Conservation (phyloP, 1,140 invertebrate species). For the Pseudachorutes palmiensis region DNA sequence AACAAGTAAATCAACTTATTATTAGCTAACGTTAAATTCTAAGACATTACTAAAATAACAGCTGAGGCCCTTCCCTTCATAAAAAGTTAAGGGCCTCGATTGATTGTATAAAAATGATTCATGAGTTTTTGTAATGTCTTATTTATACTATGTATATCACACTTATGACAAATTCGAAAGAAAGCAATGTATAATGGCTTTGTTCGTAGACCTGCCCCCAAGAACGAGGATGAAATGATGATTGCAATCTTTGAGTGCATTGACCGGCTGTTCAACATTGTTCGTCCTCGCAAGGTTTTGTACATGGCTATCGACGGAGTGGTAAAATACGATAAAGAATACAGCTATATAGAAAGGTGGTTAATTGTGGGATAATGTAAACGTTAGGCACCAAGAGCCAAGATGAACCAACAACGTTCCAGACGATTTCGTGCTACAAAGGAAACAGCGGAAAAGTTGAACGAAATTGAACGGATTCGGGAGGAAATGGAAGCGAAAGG, state of each 20-base stretch:
- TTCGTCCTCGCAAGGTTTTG: slow-evolving; percentile 84
- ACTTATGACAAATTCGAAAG: no score
- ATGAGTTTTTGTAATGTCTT: no score
- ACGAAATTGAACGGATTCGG: slow-evolving; percentile 71
- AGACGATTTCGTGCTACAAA: slow-evolving; percentile 93
- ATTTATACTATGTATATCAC: not conserved
- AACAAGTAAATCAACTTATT: slow-evolving; percentile 59
- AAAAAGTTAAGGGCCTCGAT: no score
- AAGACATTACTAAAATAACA: no score
- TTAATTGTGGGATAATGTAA: slow-evolving; percentile 9
- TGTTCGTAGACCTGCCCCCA: slow-evolving; percentile 74
- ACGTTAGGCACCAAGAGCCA: slow-evolving; percentile 80
- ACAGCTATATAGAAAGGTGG: no score
- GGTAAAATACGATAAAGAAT: slow-evolving; percentile 51
- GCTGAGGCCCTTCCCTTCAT: no score
- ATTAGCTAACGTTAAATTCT: no score
- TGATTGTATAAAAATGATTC: no score
- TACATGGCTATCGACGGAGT: slow-evolving; percentile 99
- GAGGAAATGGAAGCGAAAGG: slow-evolving; percentile 68
- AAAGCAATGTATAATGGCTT: no score
- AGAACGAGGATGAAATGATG: slow-evolving; percentile 99
- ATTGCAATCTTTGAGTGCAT: slow-evolving; percentile 98
- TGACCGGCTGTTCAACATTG: slow-evolving; percentile 89
- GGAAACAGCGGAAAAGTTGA: slow-evolving; percentile 81
- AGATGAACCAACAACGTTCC: slow-evolving; percentile 99